phyloP scores from a whole-genome alignment of 2,113 vertebrate species.

The Sardina pilchardus region DNA sequence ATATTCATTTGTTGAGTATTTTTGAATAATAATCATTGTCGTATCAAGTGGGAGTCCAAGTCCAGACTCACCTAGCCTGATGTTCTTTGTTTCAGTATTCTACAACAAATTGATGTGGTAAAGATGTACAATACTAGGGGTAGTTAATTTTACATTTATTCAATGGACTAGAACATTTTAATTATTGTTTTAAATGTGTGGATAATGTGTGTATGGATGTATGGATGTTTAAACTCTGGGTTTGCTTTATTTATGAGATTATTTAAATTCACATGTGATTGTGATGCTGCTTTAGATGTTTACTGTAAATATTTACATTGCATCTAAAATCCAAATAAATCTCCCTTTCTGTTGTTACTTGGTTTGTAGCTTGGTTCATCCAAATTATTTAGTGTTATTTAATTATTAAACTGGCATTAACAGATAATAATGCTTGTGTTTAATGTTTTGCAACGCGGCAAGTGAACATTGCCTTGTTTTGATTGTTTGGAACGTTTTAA shows the following conservation, averaged over 20 bases:
- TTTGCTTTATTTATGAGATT: conserved; percentile 51
- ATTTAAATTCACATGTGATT: conserved; percentile 54
- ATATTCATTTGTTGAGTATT: not conserved
- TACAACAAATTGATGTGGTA: not conserved
- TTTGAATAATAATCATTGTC: not conserved
- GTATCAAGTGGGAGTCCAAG: not conserved
- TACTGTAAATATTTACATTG: conserved; percentile 14
- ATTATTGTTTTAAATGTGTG: conserved; percentile 16
- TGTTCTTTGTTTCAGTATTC: not conserved
- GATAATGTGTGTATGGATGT: not conserved
- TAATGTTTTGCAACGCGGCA: not conserved
- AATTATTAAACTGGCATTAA: not conserved
- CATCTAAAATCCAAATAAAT: conserved; percentile 19
- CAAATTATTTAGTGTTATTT: not conserved
- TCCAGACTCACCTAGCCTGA: not conserved
- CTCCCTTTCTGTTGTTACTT: not conserved
- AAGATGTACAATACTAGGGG: not conserved
- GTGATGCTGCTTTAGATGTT: conserved; percentile 10
- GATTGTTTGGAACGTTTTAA: not conserved
- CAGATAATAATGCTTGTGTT: not conserved
- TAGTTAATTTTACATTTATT: not conserved
- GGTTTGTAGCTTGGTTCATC: not conserved
- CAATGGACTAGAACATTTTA: not conserved
- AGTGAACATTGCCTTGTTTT: not conserved
- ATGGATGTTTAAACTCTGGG: conserved; percentile 24